These are phyloP conservation scores for Micoletzkya japonica DNA, from an alignment of 2,888 invertebrate genomes.

Conservation along the genomic window DNA sequence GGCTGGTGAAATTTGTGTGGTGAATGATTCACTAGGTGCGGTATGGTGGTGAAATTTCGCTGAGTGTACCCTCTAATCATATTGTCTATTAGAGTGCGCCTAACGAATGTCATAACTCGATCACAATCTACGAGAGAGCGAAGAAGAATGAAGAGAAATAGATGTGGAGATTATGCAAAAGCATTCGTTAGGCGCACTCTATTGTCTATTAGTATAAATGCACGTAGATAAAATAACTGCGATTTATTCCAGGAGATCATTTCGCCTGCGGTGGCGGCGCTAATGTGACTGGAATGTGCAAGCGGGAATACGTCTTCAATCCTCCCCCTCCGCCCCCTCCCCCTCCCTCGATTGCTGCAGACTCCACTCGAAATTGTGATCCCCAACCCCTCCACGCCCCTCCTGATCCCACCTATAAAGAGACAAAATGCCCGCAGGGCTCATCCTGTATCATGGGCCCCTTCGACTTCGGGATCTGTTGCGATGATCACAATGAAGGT, in stretches of 20 bases:
- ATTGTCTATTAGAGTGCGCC: too few relatives aligned
- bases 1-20: too few relatives aligned
- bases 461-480: constrained; percentile 19
- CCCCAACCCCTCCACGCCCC: neutral
- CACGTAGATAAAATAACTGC: neutral
- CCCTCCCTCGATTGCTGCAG: neutral
- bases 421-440: neutral
- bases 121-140: too few relatives aligned
- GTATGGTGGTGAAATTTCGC: too few relatives aligned
- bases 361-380: neutral
- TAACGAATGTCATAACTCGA: too few relatives aligned
- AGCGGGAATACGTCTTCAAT: neutral
- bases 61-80: too few relatives aligned
- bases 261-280: constrained; percentile 21
- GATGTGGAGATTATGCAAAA: neutral
- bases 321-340: neutral
- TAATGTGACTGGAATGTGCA: neutral
- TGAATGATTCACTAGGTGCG: too few relatives aligned
- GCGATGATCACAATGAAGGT: constrained; percentile 19
- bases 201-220: neutral
- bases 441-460: constrained; percentile 2
- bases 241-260: neutral
- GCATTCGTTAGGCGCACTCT: neutral
- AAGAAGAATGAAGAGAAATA: neutral
- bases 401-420: neutral